Conservation (phyloP, 2,113 vertebrate genomes). For the Petaurus breviceps region DNA sequence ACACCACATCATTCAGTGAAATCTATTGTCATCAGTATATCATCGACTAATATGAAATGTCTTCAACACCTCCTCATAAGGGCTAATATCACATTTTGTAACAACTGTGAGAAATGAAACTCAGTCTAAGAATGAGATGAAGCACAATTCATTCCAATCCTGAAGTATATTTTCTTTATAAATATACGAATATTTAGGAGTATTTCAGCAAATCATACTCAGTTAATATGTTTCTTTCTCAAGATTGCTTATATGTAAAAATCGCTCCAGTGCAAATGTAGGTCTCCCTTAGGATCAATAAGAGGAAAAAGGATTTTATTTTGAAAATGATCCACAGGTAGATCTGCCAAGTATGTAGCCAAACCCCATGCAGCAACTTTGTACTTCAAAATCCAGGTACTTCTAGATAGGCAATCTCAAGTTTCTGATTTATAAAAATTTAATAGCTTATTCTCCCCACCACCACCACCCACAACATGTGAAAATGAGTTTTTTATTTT, state of each 20-base stretch:
- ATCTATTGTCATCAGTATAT: neutral
- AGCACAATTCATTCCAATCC: neutral
- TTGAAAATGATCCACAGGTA: constrained; percentile 17
- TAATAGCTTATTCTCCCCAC: no score
- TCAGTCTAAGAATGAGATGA: accelerated
- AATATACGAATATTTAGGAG: no score
- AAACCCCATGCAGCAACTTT: neutral
- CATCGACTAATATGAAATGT: neutral
- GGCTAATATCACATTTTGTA: neutral
- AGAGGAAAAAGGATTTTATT: neutral
- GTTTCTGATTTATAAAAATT: no score
- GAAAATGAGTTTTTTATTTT: neutral
- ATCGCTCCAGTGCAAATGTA: neutral
- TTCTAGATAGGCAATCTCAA: neutral
- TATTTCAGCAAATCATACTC: neutral
- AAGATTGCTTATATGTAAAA: neutral
- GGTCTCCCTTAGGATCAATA: constrained; percentile 3
- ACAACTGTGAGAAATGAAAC: neutral
- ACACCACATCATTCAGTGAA: neutral
- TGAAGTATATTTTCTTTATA: neutral
- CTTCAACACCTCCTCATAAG: neutral
- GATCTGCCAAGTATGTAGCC: neutral
- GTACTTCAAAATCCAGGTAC: neutral
- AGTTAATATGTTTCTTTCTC: neutral
- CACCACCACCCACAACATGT: no score